Evolutionary conservation across 2,797 vertebrate genomes (phyloP).

Genomic region (Ibycter americanus): DNA sequence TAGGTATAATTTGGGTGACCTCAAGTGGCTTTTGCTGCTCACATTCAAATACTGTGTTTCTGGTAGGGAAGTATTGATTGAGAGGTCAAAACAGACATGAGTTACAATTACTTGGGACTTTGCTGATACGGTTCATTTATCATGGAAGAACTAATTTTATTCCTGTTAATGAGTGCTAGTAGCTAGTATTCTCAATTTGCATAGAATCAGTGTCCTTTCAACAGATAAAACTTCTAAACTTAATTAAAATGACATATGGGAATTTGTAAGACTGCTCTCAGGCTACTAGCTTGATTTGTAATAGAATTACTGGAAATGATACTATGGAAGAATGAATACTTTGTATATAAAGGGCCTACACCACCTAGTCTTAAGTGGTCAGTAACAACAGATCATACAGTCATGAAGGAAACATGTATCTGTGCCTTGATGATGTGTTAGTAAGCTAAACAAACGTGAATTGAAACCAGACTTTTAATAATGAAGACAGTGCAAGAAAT

Average conservation of each 20-base stretch:
- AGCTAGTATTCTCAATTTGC: neutral
- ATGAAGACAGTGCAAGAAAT: neutral
- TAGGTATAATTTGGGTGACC: neutral
- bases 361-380: neutral
- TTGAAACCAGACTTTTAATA: neutral
- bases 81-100: neutral
- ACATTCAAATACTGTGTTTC: neutral
- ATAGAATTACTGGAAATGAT: neutral
- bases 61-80: neutral
- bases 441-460: neutral
- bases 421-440: neutral
- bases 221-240: conserved; percentile 11
- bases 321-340: neutral
- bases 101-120: neutral
- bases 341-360: neutral
- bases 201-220: conserved; percentile 6
- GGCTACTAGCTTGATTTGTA: neutral
- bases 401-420: neutral
- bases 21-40: neutral
- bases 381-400: neutral
- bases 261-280: neutral
- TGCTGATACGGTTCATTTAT: neutral
- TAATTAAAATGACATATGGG: neutral
- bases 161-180: neutral
- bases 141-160: neutral